These are phyloP conservation scores for Darevskia nairensis DNA, from an alignment of 2,797 vertebrate genomes.

Conservation along the genomic window DNA sequence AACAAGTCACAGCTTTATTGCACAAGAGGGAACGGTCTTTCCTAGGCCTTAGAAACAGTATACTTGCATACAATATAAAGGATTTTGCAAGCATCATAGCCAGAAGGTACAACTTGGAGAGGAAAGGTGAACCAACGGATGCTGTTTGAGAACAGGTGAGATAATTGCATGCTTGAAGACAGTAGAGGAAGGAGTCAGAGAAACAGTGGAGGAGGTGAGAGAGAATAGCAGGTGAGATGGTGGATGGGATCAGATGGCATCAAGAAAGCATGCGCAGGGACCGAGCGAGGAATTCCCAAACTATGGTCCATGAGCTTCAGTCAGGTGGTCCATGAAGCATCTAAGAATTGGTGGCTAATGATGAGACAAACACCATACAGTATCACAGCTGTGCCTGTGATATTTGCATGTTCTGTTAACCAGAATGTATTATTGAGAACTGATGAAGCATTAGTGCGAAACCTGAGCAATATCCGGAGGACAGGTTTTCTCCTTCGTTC, in stretches of 20 bases:
- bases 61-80: background rate
- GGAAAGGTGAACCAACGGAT: background rate
- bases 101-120: background rate
- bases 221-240: background rate
- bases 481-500: no score
- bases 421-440: no score
- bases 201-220: no score
- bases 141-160: background rate
- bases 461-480: no score
- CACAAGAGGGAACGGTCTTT: background rate
- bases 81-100: background rate
- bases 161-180: background rate
- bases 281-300: background rate
- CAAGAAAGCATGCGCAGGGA: background rate
- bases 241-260: background rate
- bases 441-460: no score
- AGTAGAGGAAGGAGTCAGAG: background rate
- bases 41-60: background rate
- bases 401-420: no score
- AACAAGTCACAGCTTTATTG: background rate
- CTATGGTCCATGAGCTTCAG: no score
- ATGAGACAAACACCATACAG: no score
- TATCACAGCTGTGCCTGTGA: no score
- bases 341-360: no score
- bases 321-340: no score